Evolutionary conservation across 2,888 invertebrate species (phyloP).

Genomic region (Willowsia nigromaculata): DNA sequence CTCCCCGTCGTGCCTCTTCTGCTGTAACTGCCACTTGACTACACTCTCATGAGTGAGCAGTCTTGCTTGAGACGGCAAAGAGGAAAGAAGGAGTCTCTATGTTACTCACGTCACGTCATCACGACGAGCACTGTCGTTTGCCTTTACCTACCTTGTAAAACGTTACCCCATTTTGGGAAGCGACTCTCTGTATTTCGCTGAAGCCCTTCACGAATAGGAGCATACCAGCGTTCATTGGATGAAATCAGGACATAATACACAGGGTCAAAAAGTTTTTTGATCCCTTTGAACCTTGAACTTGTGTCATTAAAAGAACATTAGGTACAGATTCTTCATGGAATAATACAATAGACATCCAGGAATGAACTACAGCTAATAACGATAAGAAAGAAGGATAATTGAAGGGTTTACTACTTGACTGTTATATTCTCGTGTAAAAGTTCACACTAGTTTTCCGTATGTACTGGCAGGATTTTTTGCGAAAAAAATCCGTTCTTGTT

Average conservation of each 20-base stretch:
- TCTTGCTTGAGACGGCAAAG: conserved; percentile 69
- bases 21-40: conserved; percentile 46
- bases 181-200: background rate
- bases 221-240: background rate
- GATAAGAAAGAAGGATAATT: background rate
- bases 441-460: background rate
- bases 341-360: background rate
- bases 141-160: conserved; percentile 48
- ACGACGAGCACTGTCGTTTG: background rate
- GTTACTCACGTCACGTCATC: conserved; percentile 2
- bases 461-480: background rate
- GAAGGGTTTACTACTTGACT: background rate
- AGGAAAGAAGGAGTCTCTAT: conserved; percentile 55
- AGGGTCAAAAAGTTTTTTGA: conserved; percentile 57
- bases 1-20: background rate
- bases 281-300: conserved; percentile 63
- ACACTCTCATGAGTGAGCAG: conserved; percentile 62
- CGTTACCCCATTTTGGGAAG: conserved; percentile 65
- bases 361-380: background rate
- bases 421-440: background rate
- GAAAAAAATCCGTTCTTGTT: background rate
- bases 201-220: background rate
- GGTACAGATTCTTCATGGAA: background rate
- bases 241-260: background rate
- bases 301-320: conserved; percentile 59